phyloP scores from a whole-genome alignment of 2,797 vertebrate species.

The Ctenochaetus hawaiiensis region DNA sequence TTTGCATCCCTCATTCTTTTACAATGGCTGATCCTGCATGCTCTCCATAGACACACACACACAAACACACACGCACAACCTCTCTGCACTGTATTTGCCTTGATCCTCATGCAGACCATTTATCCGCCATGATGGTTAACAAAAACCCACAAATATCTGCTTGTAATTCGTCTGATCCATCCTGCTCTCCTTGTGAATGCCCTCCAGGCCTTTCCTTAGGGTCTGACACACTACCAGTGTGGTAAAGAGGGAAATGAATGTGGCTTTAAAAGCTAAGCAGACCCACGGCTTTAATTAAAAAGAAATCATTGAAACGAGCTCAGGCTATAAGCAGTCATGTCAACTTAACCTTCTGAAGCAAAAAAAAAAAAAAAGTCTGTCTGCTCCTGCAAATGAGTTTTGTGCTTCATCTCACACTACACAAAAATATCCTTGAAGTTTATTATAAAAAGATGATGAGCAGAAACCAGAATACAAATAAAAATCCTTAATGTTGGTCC shows the following conservation, averaged over 20 bases:
- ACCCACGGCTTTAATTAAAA: conserved; percentile 76
- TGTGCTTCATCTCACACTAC: conserved; percentile 15
- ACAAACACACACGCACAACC: conserved; percentile 15
- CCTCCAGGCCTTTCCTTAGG: conserved; percentile 65
- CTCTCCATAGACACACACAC: conserved; percentile 15
- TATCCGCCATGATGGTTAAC: conserved; percentile 49
- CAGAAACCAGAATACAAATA: neutral
- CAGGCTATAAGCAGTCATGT: conserved; percentile 36
- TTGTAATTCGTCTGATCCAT: conserved; percentile 58
- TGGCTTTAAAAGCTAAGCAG: conserved; percentile 67
- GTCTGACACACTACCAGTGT: conserved; percentile 58
- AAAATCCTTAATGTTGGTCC: conserved; percentile 14
- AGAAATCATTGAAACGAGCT: conserved; percentile 63
- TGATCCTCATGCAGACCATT: conserved; percentile 53
- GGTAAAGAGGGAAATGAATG: conserved; percentile 70
- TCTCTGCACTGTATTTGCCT: conserved; percentile 33
- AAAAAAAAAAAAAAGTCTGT: conserved; percentile 22
- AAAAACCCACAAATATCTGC: conserved; percentile 63
- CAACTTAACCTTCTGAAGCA: conserved; percentile 30
- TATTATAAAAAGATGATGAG: conserved; percentile 1
- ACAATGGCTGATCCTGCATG: conserved; percentile 7
- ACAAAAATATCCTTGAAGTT: neutral
- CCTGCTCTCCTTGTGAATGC: conserved; percentile 51
- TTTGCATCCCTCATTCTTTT: conserved; percentile 6
- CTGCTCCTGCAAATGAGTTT: conserved; percentile 31